A percentile compares a stretch with the other conserved stretches of the same genome.
phyloP scores from a whole-genome alignment of 1,140 invertebrate genomes.

The Vanessa tameamea region DNA sequence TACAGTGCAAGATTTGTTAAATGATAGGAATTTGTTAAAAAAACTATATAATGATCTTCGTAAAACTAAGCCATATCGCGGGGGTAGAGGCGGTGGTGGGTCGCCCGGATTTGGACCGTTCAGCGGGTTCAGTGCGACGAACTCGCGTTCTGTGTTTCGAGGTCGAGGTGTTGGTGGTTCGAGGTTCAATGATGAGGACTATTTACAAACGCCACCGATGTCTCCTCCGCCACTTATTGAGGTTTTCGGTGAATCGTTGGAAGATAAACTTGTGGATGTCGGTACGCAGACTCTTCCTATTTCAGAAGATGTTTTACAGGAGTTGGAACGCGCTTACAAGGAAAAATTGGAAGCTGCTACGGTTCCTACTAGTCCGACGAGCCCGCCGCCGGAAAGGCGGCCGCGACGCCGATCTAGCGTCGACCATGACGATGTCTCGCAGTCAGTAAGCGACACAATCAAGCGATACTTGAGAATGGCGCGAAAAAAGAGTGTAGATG shows the following conservation, averaged over 20 bases:
- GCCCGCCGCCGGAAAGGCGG: slow-evolving; percentile 68
- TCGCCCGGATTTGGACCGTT: slow-evolving; percentile 48
- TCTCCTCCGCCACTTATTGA: slow-evolving; percentile 86
- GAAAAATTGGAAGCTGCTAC: slow-evolving; percentile 65
- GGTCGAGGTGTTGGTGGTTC: slow-evolving; percentile 59
- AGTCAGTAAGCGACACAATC: slow-evolving; percentile 92
- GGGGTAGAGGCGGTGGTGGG: slow-evolving; percentile 66
- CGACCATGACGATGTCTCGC: slow-evolving; percentile 91
- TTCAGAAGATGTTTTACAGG: slow-evolving; percentile 77
- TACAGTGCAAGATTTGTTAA: slow-evolving; percentile 86
- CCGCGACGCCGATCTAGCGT: slow-evolving; percentile 85
- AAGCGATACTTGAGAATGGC: slow-evolving; percentile 92
- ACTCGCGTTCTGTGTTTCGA: slow-evolving; percentile 63
- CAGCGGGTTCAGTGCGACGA: slow-evolving; percentile 40
- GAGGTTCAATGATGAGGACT: slow-evolving; percentile 67
- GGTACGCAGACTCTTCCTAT: slow-evolving; percentile 84
- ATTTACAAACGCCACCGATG: slow-evolving; percentile 63
- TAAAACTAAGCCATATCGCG: slow-evolving; percentile 85
- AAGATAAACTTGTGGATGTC: slow-evolving; percentile 77
- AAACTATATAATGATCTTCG: slow-evolving; percentile 87
- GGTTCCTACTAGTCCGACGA: slow-evolving; percentile 58
- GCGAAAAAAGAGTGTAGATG: slow-evolving; percentile 90
- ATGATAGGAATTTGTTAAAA: slow-evolving; percentile 86
- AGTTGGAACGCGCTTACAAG: slow-evolving; percentile 72
- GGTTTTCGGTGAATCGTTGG: slow-evolving; percentile 83